Evolutionary conservation across 2,113 vertebrate species (phyloP).

Genomic region (Odocoileus hemionus): DNA sequence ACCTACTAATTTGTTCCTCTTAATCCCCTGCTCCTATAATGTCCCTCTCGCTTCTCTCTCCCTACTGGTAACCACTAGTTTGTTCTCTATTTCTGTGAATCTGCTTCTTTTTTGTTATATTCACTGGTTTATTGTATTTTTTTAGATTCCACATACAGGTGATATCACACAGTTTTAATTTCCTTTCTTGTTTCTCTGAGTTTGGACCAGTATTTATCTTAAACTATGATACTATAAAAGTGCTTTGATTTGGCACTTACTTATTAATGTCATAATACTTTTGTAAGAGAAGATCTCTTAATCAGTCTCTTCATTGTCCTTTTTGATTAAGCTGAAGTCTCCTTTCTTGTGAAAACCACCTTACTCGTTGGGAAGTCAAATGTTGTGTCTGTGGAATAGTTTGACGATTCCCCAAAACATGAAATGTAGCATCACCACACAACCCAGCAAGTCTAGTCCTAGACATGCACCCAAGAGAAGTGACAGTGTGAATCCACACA

Average conservation of each 20-base stretch:
- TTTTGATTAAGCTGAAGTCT: background rate
- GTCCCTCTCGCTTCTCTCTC: background rate
- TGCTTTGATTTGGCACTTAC: background rate
- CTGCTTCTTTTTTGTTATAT: background rate
- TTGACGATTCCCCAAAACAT: background rate
- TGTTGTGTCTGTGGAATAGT: background rate
- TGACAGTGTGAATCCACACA: background rate
- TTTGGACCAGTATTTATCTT: background rate
- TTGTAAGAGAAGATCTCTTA: background rate
- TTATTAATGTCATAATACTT: background rate
- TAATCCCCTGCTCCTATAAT: background rate
- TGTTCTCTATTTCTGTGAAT: background rate
- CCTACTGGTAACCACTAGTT: background rate
- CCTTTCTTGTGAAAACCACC: background rate
- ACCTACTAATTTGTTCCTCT: background rate
- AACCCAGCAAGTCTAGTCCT: background rate
- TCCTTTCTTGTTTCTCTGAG: background rate
- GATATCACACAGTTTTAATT: background rate
- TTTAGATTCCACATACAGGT: background rate
- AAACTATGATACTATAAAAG: background rate
- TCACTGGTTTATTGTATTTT: background rate
- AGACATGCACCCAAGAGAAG: background rate
- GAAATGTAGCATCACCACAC: background rate
- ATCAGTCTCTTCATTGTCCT: background rate
- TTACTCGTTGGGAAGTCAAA: background rate